phyloP scores from a whole-genome alignment of 2,888 invertebrate species.

The Choristoneura rosaceana region DNA sequence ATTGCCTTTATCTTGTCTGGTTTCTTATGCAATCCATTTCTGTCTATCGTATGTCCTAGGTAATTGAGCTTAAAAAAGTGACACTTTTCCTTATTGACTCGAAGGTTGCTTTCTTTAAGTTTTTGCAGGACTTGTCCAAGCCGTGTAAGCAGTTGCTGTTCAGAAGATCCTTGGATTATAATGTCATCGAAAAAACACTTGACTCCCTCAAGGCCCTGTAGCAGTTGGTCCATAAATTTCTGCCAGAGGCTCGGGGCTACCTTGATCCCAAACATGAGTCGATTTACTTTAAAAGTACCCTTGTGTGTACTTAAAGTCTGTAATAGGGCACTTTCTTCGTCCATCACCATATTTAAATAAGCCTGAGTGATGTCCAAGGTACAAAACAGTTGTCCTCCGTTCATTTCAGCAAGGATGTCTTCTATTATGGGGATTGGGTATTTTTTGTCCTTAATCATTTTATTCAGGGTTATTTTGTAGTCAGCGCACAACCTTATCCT shows the following conservation, averaged over 20 bases:
- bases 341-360: background rate
- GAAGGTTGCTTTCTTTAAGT: too few species aligned
- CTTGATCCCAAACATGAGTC: background rate
- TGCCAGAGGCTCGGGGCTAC: background rate
- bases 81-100: background rate
- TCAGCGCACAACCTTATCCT: background rate
- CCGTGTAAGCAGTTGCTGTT: too few species aligned
- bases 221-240: background rate
- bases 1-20: background rate
- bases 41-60: background rate
- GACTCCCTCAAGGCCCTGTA: background rate
- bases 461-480: too few species aligned
- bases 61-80: background rate
- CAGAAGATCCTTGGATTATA: too few species aligned
- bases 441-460: background rate
- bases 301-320: background rate
- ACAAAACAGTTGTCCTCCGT: background rate
- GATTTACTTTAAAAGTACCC: background rate
- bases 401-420: background rate
- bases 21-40: constrained; percentile 5
- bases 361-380: background rate
- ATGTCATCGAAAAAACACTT: too few species aligned
- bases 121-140: too few species aligned
- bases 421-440: constrained; percentile 3
- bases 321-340: background rate